phyloP scores from a whole-genome alignment of 2,888 invertebrate species.

The Caenorhabditis sp. region DNA sequence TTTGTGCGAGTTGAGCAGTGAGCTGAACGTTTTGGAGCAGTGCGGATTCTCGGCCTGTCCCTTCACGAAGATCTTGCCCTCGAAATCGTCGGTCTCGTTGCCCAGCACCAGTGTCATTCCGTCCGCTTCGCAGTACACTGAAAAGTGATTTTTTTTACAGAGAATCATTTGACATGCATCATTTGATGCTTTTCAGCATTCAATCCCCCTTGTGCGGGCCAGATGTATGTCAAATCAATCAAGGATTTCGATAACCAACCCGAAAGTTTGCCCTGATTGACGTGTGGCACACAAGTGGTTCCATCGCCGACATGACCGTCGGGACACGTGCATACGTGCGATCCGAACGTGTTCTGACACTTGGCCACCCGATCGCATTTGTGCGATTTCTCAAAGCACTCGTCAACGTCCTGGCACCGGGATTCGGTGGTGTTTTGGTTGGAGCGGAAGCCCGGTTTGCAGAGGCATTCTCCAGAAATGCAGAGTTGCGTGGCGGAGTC shows the following conservation, averaged over 20 bases:
- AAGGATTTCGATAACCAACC: too few relatives aligned
- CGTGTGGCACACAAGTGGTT: conserved; percentile 64
- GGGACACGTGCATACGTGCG: conserved; percentile 91
- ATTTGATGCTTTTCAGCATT: too few relatives aligned
- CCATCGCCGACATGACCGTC: conserved; percentile 88
- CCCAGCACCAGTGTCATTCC: conserved; percentile 74
- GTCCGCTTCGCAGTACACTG: conserved; percentile 75
- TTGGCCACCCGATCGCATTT: conserved; percentile 90
- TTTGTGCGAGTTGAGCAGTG: conserved; percentile 58
- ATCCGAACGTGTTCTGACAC: conserved; percentile 90
- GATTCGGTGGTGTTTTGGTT: conserved; percentile 5
- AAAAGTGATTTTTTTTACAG: too few relatives aligned
- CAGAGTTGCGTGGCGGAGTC: conserved; percentile 63
- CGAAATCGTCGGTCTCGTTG: conserved; percentile 68
- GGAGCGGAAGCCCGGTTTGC: conserved; percentile 69
- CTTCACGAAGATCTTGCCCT: conserved; percentile 76
- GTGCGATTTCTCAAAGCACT: conserved; percentile 79
- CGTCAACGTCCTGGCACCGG: conserved; percentile 69
- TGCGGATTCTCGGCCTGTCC: conserved; percentile 77
- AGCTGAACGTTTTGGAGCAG: conserved; percentile 72
- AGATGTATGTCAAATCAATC: too few relatives aligned
- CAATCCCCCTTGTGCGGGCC: too few relatives aligned
- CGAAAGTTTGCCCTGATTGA: conserved; percentile 61
- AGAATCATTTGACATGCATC: too few relatives aligned
- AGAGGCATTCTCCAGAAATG: conserved; percentile 72